These are phyloP conservation scores for Salminus brasiliensis DNA, from an alignment of 2,113 vertebrate species.

Conservation along the genomic window DNA sequence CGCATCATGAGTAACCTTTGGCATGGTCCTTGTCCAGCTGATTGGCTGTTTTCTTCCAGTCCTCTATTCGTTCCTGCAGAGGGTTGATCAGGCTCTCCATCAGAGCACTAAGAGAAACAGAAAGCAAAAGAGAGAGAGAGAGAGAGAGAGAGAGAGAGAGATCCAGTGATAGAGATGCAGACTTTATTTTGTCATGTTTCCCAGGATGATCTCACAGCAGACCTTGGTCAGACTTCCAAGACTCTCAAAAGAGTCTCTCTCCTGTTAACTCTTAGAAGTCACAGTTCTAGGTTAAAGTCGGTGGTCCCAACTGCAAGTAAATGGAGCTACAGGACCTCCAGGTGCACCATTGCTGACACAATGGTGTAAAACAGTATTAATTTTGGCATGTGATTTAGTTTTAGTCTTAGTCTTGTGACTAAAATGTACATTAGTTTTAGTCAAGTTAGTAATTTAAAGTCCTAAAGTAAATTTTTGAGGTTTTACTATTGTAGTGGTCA, in stretches of 20 bases:
- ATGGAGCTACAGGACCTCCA: no score
- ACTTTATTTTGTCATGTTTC: neutral
- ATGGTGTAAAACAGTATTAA: no score
- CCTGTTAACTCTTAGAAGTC: neutral
- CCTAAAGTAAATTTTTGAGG: no score
- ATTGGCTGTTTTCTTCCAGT: constrained; percentile 97
- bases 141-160: neutral
- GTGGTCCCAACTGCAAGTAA: no score
- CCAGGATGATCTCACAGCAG: constrained; percentile 10
- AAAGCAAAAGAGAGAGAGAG: neutral
- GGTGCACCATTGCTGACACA: no score
- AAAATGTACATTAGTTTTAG: no score
- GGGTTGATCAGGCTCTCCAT: constrained; percentile 97
- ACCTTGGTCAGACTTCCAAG: neutral
- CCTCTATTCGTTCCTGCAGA: constrained; percentile 95
- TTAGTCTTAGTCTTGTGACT: no score
- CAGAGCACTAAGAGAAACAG: constrained; percentile 79
- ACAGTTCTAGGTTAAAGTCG: no score
- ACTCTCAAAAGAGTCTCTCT: neutral
- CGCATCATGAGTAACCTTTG: constrained; percentile 79
- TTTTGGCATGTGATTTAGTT: no score
- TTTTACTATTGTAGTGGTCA: no score
- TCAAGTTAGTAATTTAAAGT: no score
- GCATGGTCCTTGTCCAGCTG: constrained; percentile 97
- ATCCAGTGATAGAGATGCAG: constrained; percentile 1